Evolutionary conservation across 2,797 vertebrate species (phyloP).

Genomic region (Melanogrammus aeglefinus): DNA sequence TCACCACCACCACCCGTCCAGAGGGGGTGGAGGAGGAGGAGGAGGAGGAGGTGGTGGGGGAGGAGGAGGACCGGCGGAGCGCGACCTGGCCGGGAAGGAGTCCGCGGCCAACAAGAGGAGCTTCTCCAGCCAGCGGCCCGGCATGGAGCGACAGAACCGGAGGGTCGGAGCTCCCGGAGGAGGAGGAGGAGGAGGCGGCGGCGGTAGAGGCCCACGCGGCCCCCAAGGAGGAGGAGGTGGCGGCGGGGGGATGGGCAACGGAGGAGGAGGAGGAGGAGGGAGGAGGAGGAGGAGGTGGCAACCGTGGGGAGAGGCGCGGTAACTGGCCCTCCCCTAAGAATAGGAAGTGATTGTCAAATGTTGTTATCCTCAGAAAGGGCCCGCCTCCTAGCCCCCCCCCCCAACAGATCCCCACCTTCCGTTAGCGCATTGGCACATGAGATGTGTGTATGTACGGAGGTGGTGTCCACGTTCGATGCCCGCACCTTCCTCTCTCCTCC

Average conservation of each 20-base stretch:
- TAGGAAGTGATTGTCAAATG: constrained; percentile 78
- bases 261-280: constrained; percentile 70
- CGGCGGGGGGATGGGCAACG: constrained; percentile 60
- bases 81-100: constrained; percentile 73
- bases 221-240: constrained; percentile 64
- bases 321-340: constrained; percentile 91
- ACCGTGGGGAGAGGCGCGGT: constrained; percentile 75
- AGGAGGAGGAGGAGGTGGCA: constrained; percentile 69
- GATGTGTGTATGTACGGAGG: constrained; percentile 58
- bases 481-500: constrained; percentile 36
- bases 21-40: constrained; percentile 64
- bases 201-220: constrained; percentile 71
- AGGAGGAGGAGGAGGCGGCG: constrained; percentile 60
- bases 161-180: constrained; percentile 76
- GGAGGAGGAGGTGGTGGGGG: constrained; percentile 58
- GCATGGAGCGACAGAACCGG: constrained; percentile 91
- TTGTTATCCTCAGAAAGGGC: constrained; percentile 39
- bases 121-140: constrained; percentile 90
- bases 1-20: constrained; percentile 38
- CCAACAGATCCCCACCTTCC: constrained; percentile 46
- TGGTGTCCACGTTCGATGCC: constrained; percentile 60
- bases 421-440: constrained; percentile 65
- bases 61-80: constrained; percentile 57
- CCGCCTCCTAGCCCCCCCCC: constrained; percentile 16
- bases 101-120: constrained; percentile 81